Conservation (phyloP, 1,140 invertebrate genomes). For the Whitmania pigra region DNA sequence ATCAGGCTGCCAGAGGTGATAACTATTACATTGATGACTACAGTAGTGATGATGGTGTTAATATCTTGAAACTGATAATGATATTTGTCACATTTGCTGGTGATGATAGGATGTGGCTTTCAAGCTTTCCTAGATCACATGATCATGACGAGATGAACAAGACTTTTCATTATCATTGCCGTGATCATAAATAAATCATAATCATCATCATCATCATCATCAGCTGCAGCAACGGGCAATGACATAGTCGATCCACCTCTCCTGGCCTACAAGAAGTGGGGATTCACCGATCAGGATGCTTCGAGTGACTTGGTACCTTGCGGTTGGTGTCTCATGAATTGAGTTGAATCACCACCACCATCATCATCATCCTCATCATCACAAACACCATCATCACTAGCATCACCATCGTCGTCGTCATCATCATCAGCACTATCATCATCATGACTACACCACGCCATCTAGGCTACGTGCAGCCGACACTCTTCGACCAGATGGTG, state of each 20-base stretch:
- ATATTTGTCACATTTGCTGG: too few species aligned
- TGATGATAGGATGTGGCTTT: too few species aligned
- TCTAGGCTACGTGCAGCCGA: slow-evolving; percentile 35
- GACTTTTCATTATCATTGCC: too few species aligned
- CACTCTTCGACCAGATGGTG: slow-evolving; percentile 72
- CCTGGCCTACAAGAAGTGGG: slow-evolving; percentile 67
- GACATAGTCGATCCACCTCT: slow-evolving; percentile 49
- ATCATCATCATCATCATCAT: not conserved
- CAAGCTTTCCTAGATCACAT: too few species aligned
- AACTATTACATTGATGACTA: not conserved
- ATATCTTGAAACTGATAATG: too few species aligned
- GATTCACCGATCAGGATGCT: slow-evolving; percentile 60
- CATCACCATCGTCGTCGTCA: slow-evolving; percentile 14
- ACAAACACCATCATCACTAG: slow-evolving; percentile 9
- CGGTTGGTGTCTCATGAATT: slow-evolving; percentile 31
- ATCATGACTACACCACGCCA: too few species aligned
- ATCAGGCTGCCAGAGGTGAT: slow-evolving; percentile 60
- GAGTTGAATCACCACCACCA: not conserved
- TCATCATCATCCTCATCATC: slow-evolving; percentile 1
- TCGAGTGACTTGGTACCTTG: slow-evolving; percentile 65
- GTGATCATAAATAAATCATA: too few species aligned
- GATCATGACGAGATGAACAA: too few species aligned
- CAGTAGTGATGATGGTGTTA: not conserved
- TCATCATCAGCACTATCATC: slow-evolving; percentile 17
- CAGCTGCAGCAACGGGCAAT: slow-evolving; percentile 57